These are phyloP conservation scores for Chrysomallon squamiferum DNA, from an alignment of 1,140 invertebrate species.

Conservation along the genomic window DNA sequence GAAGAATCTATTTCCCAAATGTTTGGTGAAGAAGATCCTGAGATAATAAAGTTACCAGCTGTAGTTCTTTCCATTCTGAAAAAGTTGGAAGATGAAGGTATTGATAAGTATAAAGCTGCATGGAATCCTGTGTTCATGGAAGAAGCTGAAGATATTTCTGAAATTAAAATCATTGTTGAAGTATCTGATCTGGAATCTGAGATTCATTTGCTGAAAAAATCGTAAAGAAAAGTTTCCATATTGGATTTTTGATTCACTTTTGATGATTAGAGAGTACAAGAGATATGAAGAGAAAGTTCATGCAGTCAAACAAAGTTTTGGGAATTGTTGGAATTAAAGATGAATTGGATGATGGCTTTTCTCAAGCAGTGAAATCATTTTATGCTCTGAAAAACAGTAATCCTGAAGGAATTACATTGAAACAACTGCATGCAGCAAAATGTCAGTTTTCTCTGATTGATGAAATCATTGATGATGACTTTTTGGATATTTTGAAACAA, in stretches of 20 bases:
- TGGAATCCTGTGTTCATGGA: neutral
- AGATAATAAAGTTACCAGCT: neutral
- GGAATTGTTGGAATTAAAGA: neutral
- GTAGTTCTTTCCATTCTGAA: neutral
- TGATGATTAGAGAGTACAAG: neutral
- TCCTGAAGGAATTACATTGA: neutral
- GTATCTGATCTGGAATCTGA: neutral
- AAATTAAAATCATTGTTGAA: neutral
- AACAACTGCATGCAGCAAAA: neutral
- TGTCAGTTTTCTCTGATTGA: neutral
- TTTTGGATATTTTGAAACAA: constrained; percentile 10
- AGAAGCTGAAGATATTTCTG: neutral
- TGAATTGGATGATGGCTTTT: neutral
- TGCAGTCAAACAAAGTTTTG: neutral
- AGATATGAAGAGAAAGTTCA: neutral
- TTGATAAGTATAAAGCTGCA: neutral
- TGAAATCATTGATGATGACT: neutral
- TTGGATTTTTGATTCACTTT: neutral
- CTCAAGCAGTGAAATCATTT: constrained; percentile 1
- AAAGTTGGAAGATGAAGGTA: neutral
- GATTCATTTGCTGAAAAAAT: neutral
- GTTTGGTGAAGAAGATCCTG: neutral
- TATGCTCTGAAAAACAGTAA: neutral
- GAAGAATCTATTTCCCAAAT: neutral
- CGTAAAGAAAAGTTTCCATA: neutral